Evolutionary conservation across 2,797 vertebrate genomes (phyloP), one percentile per base, ranked within the genome.

Genomic region (Semaprochilodus insignis): DNA sequence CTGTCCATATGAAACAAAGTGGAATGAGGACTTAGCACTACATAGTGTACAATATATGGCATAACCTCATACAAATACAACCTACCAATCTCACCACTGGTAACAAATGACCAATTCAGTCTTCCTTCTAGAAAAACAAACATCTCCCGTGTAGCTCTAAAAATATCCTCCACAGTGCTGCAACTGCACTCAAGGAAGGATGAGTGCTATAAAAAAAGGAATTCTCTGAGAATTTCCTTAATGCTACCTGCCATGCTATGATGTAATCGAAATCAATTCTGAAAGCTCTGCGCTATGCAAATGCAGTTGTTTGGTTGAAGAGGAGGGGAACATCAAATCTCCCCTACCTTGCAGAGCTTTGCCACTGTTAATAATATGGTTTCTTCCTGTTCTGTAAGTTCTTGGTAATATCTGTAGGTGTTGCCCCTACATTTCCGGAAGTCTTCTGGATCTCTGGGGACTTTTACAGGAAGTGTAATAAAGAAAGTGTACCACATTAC

Each of bases 361-460:
- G 48, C 7, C 4, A 40, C 65, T 72, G 63, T 23, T 48, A 48
- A 82, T 63, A 21, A 60, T 8, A 59, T 8, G 15, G n/a, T 27
- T 71, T 57, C 75, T 85, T 81, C 83, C 78, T 83, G 65, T 60
- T 76, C 7, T 51, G 67, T 55, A 15, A 72, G 51, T 85, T 85
- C 76, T 71, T 85, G 76, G 73, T 77, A 83, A 59, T n/a, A 51
- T 31, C 23, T 80, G 72, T 71, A 25, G 65, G 66, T 81, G 71
- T 52, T 79, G 54, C 72, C 52, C 54, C 34, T 11, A 17, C 25
- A 7, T 65, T 14, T 66, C n/a, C 75, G 65, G 40, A 23, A 70
- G 63, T 52, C 14, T 74, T 63, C 40, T 16, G 34, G 34, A 78
- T 36, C 76, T 75, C 34, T 10, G 62, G 21, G 34, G 73, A 81